These are phyloP conservation scores for Lagorchestes hirsutus DNA, from an alignment of 2,797 vertebrate species.

Conservation along the genomic window DNA sequence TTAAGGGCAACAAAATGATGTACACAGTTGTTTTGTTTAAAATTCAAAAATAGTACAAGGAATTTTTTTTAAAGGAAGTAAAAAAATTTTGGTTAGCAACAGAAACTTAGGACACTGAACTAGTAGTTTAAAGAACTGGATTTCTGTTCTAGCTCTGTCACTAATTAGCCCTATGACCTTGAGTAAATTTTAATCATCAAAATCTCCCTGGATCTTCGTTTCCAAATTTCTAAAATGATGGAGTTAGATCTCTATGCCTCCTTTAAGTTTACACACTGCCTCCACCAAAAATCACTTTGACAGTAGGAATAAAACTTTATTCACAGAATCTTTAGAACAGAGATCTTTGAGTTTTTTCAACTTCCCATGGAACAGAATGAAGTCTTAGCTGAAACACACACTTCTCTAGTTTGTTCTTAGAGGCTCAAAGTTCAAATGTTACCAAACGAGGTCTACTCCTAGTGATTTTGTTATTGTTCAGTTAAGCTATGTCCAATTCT, in stretches of 20 bases:
- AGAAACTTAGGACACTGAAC: slow-evolving; percentile 24
- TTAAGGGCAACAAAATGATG: neutral
- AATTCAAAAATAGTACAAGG: neutral
- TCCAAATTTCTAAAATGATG: slow-evolving; percentile 11
- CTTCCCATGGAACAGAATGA: neutral
- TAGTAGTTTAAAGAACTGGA: slow-evolving; percentile 17
- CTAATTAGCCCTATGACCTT: slow-evolving; percentile 19
- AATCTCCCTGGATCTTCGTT: neutral
- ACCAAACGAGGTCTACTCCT: neutral
- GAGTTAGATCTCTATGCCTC: neutral
- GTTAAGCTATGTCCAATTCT: neutral
- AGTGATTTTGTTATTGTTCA: neutral
- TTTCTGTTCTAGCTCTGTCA: slow-evolving; percentile 9
- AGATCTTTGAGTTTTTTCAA: neutral
- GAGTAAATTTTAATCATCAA: neutral
- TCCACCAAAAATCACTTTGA: neutral
- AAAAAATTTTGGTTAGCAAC: slow-evolving; percentile 18
- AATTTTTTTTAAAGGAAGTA: slow-evolving; percentile 9
- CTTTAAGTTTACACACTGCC: neutral
- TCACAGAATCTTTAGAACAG: neutral
- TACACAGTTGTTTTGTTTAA: slow-evolving; percentile 38
- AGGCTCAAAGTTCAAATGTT: neutral
- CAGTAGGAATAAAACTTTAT: neutral
- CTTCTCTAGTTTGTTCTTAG: neutral
- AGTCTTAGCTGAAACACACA: neutral